Evolutionary conservation across 1,140 invertebrate genomes (phyloP), one percentile per base, ranked within the genome.

Genomic region (Pogonomyrmex barbatus): DNA sequence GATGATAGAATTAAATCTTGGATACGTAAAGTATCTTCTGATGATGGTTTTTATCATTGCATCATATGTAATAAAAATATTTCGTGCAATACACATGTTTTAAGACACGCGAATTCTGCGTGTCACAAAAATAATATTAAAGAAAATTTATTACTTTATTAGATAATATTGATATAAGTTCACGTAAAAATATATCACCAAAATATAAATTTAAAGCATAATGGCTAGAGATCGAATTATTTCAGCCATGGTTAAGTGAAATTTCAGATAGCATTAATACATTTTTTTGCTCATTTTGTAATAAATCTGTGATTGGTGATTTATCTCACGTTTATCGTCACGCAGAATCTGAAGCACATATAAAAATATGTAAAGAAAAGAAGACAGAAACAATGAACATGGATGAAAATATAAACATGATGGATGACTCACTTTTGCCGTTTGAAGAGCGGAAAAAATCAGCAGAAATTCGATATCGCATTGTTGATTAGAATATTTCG

Each of bases 91-190:
- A 45, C 33, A 14, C 60, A 42, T 6, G n/a, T 78, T 39, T 65
- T 45, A 2, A 63, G 12, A 50, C 76, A 78, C n/a, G 45, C n/a
- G 33, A 45, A 78, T n/a, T 65, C 76, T 39, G 17, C 33, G 33
- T 65, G 5, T 78, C 76, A 78, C 4, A 63, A 52, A 39, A 52
- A 65, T 12, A 78, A 78, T 17, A 65, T 50, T 14, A 30, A 70
- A 12, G 36, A 14, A 30, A 14, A 56, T 30, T 12, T 17, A 52
- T 9, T 67, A 17, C 12, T 17, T 9, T 9, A 42, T 4, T 24
- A 24, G 4, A 2, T 42, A 30, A 24, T 2, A 14, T 12, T 56
- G 6, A 75, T 45, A 0, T 8, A 42, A 10, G 1, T 9, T 62
- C 14, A n/a, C 8, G 2, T 36, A 63, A 9, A 8, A n/a, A 24